Evolutionary conservation across 2,113 vertebrate species (phyloP), one percentile per base, ranked within the genome.

Genomic region (Dermatemys mawii): DNA sequence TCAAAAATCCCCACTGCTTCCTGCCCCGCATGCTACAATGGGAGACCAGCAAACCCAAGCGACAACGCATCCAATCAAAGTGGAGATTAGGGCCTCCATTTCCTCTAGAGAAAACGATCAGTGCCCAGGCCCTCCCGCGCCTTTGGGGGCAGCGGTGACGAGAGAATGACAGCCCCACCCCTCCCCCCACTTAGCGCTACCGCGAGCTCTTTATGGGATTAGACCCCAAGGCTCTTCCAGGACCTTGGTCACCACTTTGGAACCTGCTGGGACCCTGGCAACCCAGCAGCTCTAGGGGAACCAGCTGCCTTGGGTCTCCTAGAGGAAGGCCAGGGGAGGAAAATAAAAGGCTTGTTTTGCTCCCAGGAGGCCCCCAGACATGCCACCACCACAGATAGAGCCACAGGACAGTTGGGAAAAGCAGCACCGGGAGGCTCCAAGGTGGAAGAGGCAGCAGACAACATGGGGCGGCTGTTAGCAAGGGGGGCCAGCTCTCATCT

Each of bases 161-260:
- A 70, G n/a, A 67, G 35, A 67, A 67, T 16, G 14, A 70, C n/a
- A 70, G n/a, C 19, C 10, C n/a, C 19, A 13, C 63, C 35, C 63
- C 35, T 9, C 16, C 8, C 8, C 32, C 3, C 57, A 19, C 63
- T 9, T 22, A 7, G 8, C 8, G n/a, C 35, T 21, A 17, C 63
- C 9, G 19, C 8, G 4, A 70, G 19, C 19, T 70, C 63, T 70
- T 67, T 2, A 17, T n/a, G 35, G 38, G n/a, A 70, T 70, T 22
- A 38, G 63, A 27, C 35, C 35, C 90, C 5, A 1, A 1, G 0
- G 76, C 2, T 26, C 70, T 82, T 53, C 80, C 1, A 0, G 1
- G 0, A 50, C 50, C 2, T 14, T 76, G 55, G 35, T 83, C 5
- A 0, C 38, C 49, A 46, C 50, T 9, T 38, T 44, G 41, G 51